A percentile compares a stretch with the other conserved stretches of the same genome.
These are phyloP conservation scores for Elymnias hypermnestra DNA, from an alignment of 1,140 invertebrate genomes.

Conservation along the genomic window DNA sequence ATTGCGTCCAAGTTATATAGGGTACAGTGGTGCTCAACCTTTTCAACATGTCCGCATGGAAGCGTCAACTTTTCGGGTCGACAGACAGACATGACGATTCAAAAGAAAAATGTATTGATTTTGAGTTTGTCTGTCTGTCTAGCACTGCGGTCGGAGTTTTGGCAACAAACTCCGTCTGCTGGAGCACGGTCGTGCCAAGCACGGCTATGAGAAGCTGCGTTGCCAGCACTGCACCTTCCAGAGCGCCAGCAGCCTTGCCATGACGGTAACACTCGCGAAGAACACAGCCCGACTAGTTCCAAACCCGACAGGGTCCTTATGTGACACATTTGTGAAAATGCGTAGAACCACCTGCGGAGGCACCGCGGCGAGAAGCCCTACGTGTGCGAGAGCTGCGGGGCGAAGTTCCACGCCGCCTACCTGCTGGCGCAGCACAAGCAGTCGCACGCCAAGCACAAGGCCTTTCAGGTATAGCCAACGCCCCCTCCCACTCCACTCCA, in stretches of 20 bases:
- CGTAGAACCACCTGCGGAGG: constrained; percentile 53
- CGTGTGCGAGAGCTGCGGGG: constrained; percentile 53
- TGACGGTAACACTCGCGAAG: too few species aligned
- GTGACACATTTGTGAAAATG: neutral
- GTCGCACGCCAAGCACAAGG: constrained; percentile 23
- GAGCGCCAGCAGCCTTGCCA: constrained; percentile 18
- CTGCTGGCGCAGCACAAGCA: constrained; percentile 33
- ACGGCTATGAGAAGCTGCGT: constrained; percentile 42
- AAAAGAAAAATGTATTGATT: too few species aligned
- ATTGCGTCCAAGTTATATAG: too few species aligned
- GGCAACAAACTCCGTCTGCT: constrained; percentile 28
- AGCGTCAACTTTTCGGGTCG: too few species aligned
- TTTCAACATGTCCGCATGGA: too few species aligned
- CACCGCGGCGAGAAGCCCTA: constrained; percentile 69
- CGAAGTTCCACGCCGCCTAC: constrained; percentile 39
- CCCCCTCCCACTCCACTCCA: too few species aligned
- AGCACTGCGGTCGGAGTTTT: constrained; percentile 36
- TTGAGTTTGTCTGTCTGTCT: constrained; percentile 3
- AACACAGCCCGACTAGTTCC: too few species aligned
- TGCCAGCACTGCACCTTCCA: constrained; percentile 34
- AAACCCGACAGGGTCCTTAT: neutral
- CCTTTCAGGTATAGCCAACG: constrained; percentile 10
- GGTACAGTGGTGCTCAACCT: too few species aligned
- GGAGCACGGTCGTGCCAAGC: constrained; percentile 37
- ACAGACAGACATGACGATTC: too few species aligned